Evolutionary conservation across 2,888 invertebrate species (phyloP), one percentile per base, ranked within the genome.

Genomic region (Drosophila diplacantha): DNA sequence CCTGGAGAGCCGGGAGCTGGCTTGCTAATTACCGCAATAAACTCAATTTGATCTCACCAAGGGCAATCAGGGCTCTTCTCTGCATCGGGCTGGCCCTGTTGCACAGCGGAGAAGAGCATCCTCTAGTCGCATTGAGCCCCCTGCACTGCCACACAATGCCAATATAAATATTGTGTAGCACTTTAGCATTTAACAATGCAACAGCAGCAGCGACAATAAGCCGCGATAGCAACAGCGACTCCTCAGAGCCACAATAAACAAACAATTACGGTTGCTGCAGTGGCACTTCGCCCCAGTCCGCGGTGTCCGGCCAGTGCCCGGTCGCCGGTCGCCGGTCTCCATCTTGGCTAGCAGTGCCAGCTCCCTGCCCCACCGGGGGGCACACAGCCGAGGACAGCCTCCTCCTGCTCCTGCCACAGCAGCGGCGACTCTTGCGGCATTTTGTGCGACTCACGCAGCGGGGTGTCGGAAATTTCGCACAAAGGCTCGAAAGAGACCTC

Each of bases 181-280:
- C 69, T 73, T 77, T 72, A 80, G 75, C 79, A 80, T 74, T 82
- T 71, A 74, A 69, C 73, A 69, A 77, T 63, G 69, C 72, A 76
- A 69, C 64, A 69, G 44, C 65, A 71, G 35, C 64, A 51, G 47
- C 61, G 55, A 44, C 62, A 73, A 44, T 50, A 60, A 51, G 56
- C 51, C 38, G 64, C 62, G 58, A 60, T 55, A 66, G 24, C 61
- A 58, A 51, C 59, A 62, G 43, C 64, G 50, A 32, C 62, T 50
- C 41, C 58, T 26, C 49, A 69, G 50, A 65, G 70, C 59, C 80
- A 76, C 70, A 85, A 84, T 85, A 85, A 85, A 85, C 85, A 85
- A 85, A 86, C 86, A 85, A 85, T 85, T 85, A 85, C 83, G 73
- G 70, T 73, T 77, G 75, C 38, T 35, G 59, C 53, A 59, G 66